phyloP scores from a whole-genome alignment of 2,113 vertebrate species.

The Microcebus murinus region DNA sequence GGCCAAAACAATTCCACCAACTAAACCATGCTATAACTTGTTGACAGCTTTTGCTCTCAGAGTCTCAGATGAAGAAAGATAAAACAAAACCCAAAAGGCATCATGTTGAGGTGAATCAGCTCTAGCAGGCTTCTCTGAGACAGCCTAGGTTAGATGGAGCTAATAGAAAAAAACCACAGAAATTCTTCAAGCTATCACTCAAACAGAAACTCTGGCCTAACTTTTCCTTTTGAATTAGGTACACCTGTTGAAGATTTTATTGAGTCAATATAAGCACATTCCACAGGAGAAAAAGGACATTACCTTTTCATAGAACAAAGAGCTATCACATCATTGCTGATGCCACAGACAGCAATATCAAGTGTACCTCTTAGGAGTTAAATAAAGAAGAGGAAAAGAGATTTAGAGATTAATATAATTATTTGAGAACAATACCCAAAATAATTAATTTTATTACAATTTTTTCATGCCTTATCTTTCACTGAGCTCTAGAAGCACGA shows the following conservation, averaged over 20 bases:
- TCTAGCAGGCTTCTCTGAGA: background rate
- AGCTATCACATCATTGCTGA: background rate
- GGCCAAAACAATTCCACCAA: background rate
- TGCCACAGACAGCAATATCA: background rate
- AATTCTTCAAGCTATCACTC: background rate
- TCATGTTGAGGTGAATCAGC: slow-evolving; percentile 7
- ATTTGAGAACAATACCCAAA: background rate
- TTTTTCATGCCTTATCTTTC: slow-evolving; percentile 12
- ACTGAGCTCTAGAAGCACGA: slow-evolving; percentile 22
- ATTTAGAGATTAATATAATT: background rate
- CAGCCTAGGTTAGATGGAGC: background rate
- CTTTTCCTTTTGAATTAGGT: background rate
- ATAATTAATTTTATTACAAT: slow-evolving; percentile 33
- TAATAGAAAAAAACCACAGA: background rate
- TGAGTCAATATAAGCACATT: background rate
- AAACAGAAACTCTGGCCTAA: slow-evolving; percentile 16
- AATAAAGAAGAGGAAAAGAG: background rate
- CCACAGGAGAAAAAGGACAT: background rate
- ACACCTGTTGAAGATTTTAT: background rate
- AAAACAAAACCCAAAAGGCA: background rate
- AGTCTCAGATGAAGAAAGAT: slow-evolving; percentile 19
- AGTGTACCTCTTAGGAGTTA: background rate
- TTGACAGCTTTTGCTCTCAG: background rate
- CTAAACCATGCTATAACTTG: background rate
- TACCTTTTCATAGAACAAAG: slow-evolving; percentile 28